These are phyloP conservation scores for Neria commutata DNA, from an alignment of 2,888 invertebrate species.

Conservation along the genomic window DNA sequence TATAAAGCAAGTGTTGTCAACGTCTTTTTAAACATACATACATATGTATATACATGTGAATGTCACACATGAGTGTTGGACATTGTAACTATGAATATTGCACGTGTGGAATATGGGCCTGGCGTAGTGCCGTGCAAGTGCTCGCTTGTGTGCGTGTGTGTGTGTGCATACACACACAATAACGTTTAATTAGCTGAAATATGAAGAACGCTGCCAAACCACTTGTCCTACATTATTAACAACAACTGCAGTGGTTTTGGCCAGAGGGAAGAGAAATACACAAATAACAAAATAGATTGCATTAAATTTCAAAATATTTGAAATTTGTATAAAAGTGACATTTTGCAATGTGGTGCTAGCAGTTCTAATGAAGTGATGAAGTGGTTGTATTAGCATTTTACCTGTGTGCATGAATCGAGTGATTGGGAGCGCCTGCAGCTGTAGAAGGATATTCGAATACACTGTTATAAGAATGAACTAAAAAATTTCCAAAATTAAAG, in stretches of 20 bases:
- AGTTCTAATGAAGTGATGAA: too few relatives aligned
- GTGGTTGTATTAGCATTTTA: too few relatives aligned
- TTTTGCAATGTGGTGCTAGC: too few relatives aligned
- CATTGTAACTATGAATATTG: not conserved
- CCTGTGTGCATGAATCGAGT: too few relatives aligned
- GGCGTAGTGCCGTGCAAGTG: not conserved
- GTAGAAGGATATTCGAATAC: too few relatives aligned
- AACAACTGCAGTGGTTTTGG: constrained; percentile 38
- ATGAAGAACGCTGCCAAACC: constrained; percentile 53
- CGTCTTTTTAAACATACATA: not conserved
- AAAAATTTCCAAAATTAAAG: too few relatives aligned
- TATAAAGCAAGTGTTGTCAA: not conserved
- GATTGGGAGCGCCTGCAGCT: too few relatives aligned
- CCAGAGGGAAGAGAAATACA: constrained; percentile 12
- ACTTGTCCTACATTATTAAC: constrained; percentile 54
- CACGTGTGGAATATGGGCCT: not conserved
- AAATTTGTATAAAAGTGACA: too few relatives aligned
- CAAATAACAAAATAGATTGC: constrained; percentile 37
- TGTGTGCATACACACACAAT: not conserved
- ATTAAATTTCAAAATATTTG: too few relatives aligned
- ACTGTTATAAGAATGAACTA: too few relatives aligned
- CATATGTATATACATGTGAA: not conserved
- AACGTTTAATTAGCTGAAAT: constrained; percentile 35
- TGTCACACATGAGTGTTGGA: not conserved
- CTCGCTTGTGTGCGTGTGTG: constrained; percentile 2